Percentiles rank a stretch among this genome's conserved stretches.
phyloP scores from a whole-genome alignment of 1,140 invertebrate genomes.

The Leptinotarsa lineolata region DNA sequence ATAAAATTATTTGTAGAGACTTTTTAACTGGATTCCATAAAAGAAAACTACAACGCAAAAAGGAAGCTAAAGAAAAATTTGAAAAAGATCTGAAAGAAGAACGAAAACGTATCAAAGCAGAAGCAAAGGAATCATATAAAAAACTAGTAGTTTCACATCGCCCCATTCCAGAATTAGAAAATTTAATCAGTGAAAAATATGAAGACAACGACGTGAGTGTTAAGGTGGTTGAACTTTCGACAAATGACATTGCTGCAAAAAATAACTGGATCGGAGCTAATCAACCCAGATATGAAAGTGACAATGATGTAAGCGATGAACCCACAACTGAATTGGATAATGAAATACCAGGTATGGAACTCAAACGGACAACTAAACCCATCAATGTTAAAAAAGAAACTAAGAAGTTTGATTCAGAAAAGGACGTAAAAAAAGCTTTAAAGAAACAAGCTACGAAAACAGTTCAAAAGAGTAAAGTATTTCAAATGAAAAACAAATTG shows the following conservation, averaged over 20 bases:
- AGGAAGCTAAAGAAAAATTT: constrained; percentile 71
- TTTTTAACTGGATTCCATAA: constrained; percentile 79
- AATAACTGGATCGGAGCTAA: constrained; percentile 74
- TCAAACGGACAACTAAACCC: constrained; percentile 52
- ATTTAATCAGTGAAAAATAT: constrained; percentile 69
- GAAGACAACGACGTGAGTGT: constrained; percentile 76
- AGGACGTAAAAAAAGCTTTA: constrained; percentile 68
- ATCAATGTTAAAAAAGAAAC: constrained; percentile 38
- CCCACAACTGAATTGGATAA: constrained; percentile 50
- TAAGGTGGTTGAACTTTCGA: constrained; percentile 72
- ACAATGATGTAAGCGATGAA: constrained; percentile 54
- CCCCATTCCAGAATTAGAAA: constrained; percentile 68
- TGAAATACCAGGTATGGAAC: constrained; percentile 64
- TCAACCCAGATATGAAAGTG: constrained; percentile 59
- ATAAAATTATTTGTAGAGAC: constrained; percentile 57
- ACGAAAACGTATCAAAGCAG: constrained; percentile 71
- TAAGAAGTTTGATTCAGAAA: constrained; percentile 60
- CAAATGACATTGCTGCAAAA: constrained; percentile 66
- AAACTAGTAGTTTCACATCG: constrained; percentile 66
- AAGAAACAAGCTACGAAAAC: constrained; percentile 70
- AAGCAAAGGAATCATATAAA: constrained; percentile 70
- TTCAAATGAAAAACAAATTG: constrained; percentile 71
- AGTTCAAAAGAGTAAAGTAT: constrained; percentile 73
- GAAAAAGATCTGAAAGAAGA: constrained; percentile 73
- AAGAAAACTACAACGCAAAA: constrained; percentile 72